Evolutionary conservation across 2,113 vertebrate species (phyloP).

Genomic region (Ptilonorhynchus violaceus): DNA sequence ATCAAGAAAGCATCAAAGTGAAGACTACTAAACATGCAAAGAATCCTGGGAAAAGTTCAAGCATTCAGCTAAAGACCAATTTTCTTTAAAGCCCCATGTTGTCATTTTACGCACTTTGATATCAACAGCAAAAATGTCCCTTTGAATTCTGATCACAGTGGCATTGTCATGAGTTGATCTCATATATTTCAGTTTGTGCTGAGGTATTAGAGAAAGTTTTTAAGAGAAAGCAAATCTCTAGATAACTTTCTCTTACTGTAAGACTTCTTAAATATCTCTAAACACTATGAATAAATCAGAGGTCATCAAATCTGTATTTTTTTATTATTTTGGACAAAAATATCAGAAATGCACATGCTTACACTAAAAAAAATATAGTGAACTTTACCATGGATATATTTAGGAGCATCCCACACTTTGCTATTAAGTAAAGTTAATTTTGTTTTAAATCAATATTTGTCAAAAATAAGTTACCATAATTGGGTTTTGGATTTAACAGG

Average conservation of each 20-base stretch:
- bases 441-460: not conserved
- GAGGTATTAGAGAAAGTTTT: not conserved
- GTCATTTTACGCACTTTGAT: constrained; percentile 19
- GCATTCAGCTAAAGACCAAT: constrained; percentile 91
- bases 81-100: constrained; percentile 79
- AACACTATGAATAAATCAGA: not conserved
- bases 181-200: constrained; percentile 12
- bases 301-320: not conserved
- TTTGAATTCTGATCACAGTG: constrained; percentile 16
- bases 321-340: constrained; percentile 8
- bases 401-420: not conserved
- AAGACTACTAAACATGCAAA: constrained; percentile 72
- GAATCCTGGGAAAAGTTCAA: constrained; percentile 76
- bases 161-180: not conserved
- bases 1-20: constrained; percentile 82
- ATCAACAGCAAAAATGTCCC: not conserved
- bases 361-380: not conserved
- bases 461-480: not conserved
- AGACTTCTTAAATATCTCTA: not conserved
- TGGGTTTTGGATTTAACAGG: not conserved
- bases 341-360: not conserved
- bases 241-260: not conserved
- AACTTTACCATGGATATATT: not conserved
- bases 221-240: not conserved
- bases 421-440: constrained; percentile 9